Percentiles rank a stretch among this genome's conserved stretches.
Conservation (phyloP, 1,140 invertebrate genomes). For the Chelonus insularis region DNA sequence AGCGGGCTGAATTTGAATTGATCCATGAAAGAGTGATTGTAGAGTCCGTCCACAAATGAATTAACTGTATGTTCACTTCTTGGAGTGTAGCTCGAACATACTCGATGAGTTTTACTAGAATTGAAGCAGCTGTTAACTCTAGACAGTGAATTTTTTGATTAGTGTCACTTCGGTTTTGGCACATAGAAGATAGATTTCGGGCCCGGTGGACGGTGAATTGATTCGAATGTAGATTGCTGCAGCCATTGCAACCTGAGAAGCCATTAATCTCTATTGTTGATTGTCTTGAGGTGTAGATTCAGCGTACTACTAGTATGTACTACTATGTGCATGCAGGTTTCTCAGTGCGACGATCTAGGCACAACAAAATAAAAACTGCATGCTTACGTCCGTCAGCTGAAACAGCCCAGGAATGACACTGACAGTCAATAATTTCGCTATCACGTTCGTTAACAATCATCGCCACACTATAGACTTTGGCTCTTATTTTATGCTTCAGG, state of each 20-base stretch:
- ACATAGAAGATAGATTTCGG: background rate
- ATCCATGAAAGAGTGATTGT: background rate
- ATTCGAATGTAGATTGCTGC: conserved; percentile 29
- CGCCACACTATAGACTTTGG: too few relatives aligned
- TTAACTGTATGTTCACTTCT: background rate
- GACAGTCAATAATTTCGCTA: too few relatives aligned
- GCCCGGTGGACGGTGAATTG: background rate
- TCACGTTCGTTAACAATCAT: too few relatives aligned
- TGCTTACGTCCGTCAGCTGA: too few relatives aligned
- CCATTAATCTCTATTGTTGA: conserved; percentile 32
- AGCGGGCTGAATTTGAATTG: background rate
- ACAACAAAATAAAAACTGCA: too few relatives aligned
- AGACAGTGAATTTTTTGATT: background rate
- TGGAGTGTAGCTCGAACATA: background rate
- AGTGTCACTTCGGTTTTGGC: background rate
- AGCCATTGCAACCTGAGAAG: conserved; percentile 31
- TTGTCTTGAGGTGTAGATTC: conserved; percentile 5
- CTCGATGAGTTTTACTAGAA: background rate
- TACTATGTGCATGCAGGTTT: too few relatives aligned
- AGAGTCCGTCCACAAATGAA: conserved; percentile 5
- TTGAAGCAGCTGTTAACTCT: background rate
- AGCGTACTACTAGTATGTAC: too few relatives aligned
- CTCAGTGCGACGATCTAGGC: too few relatives aligned
- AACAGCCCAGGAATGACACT: too few relatives aligned
- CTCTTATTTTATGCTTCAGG: too few relatives aligned